Conservation (phyloP, 2,113 vertebrate species). For the Platycercus adscitus region DNA sequence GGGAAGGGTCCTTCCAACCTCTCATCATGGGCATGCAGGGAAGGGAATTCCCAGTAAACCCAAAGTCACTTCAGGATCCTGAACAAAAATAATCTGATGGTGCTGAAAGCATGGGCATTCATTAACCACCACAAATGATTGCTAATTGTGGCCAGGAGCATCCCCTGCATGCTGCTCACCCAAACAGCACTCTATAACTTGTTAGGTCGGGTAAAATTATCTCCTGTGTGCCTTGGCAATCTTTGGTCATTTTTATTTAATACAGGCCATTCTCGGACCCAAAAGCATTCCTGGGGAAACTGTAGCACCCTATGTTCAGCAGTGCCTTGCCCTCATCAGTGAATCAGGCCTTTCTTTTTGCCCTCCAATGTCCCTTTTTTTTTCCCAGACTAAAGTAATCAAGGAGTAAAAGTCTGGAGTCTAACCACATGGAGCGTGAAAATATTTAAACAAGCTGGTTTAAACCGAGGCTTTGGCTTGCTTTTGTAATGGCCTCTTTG, state of each 20-base stretch:
- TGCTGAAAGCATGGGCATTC: neutral
- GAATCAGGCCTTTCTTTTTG: conserved; percentile 37
- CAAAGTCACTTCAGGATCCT: neutral
- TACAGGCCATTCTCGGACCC: neutral
- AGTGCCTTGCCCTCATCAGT: neutral
- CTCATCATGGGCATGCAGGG: fast-evolving
- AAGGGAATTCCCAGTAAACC: neutral
- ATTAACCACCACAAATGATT: neutral
- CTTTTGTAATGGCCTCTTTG: neutral
- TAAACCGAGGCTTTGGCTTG: conserved; percentile 30
- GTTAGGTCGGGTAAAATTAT: neutral
- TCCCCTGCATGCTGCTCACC: neutral
- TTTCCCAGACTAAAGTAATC: conserved; percentile 16
- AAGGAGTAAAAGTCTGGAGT: conserved; percentile 31
- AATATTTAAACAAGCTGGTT: conserved; percentile 42
- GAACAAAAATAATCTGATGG: neutral
- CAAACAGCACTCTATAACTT: neutral
- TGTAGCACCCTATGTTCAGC: conserved; percentile 8
- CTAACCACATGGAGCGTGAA: neutral
- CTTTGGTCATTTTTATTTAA: conserved; percentile 36
- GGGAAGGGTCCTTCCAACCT: neutral
- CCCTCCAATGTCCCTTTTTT: neutral
- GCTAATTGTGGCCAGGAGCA: neutral
- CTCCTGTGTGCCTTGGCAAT: neutral
- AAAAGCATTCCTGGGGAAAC: neutral